Base-by-base conservation (phyloP, 2,888 invertebrate species). In the Ellobium chinense region DNA sequence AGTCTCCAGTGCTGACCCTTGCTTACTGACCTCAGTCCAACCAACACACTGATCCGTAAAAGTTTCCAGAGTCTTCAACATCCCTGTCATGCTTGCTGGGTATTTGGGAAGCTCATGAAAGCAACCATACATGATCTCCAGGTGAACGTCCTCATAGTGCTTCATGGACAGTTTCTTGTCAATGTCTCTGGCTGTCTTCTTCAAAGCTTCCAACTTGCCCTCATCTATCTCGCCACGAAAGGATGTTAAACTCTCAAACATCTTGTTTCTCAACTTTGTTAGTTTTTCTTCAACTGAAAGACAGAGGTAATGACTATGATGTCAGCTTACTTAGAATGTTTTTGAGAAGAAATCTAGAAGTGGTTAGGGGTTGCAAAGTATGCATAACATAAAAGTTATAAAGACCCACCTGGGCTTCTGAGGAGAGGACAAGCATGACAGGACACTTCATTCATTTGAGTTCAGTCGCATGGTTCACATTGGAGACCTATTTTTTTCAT, bases 281-380 rank as follows among this genome's bases (percentile, higher is more conserved):
- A 78, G n/a, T 14, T 78, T 72, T 21, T 78, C 78, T 14, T 14
- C 2, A 63, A 72, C 78, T 78, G 56, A 18, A n/a, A n/a, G n/a
- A n/a, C n/a, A n/a, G n/a, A n/a, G n/a, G n/a, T n/a, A n/a, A n/a
- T n/a, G n/a, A n/a, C n/a, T n/a, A n/a, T n/a, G n/a, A n/a, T n/a
- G n/a, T n/a, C n/a, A n/a, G n/a, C n/a, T n/a, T n/a, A n/a, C n/a
- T n/a, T n/a, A n/a, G n/a, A n/a, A n/a, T n/a, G n/a, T n/a, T n/a
- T n/a, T n/a, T n/a, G n/a, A n/a, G n/a, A n/a, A n/a, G n/a, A n/a
- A n/a, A n/a, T n/a, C n/a, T n/a, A n/a, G n/a, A n/a, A n/a, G n/a
- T n/a, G n/a, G n/a, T n/a, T n/a, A n/a, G n/a, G n/a, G n/a, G n/a
- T n/a, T n/a, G n/a, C n/a, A n/a, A n/a, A n/a, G n/a, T n/a, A n/a